These are phyloP conservation scores for Myripristis murdjan DNA, from an alignment of 2,797 vertebrate species.

Conservation along the genomic window DNA sequence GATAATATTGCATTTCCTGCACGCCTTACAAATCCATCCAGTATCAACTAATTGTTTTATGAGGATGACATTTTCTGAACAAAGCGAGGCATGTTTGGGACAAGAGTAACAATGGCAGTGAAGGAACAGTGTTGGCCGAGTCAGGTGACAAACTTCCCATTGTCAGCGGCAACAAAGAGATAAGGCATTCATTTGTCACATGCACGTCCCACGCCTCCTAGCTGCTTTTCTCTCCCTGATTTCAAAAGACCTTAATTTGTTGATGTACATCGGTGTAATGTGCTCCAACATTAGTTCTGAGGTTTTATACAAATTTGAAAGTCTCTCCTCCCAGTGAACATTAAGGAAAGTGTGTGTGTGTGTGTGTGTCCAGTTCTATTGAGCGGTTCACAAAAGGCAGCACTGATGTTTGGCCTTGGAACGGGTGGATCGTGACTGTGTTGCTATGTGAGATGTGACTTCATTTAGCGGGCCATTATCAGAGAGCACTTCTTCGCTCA, in stretches of 20 bases:
- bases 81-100: conserved; percentile 1
- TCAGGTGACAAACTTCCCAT: neutral
- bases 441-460: conserved; percentile 65
- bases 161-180: neutral
- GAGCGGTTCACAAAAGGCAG: conserved; percentile 68
- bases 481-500: conserved; percentile 53
- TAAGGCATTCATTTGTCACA: conserved; percentile 6
- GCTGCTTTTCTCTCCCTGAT: conserved; percentile 2
- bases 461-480: conserved; percentile 68
- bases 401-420: conserved; percentile 72
- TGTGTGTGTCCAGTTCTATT: conserved; percentile 59
- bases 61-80: conserved; percentile 17
- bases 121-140: neutral
- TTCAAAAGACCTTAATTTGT: conserved; percentile 20
- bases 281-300: conserved; percentile 9
- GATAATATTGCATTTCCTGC: neutral
- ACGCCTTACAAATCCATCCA: neutral
- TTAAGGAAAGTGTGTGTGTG: neutral
- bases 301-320: conserved; percentile 10
- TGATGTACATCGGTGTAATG: neutral
- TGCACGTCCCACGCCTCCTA: conserved; percentile 2
- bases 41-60: neutral
- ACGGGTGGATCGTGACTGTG: conserved; percentile 57
- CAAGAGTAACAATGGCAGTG: neutral
- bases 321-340: neutral